These are phyloP conservation scores for Talpa occidentalis DNA, from an alignment of 2,113 vertebrate species.

Conservation along the genomic window DNA sequence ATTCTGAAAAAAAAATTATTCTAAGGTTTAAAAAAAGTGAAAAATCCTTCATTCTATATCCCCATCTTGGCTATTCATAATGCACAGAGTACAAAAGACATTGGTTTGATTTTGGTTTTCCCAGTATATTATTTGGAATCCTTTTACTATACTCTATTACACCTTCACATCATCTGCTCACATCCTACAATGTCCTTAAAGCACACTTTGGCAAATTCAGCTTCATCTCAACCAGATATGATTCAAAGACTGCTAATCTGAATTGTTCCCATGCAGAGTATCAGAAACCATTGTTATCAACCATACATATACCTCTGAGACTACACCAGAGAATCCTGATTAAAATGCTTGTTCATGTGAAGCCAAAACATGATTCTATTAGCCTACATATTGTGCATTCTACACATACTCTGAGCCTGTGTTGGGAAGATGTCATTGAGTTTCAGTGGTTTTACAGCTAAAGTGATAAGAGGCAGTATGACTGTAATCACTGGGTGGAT, in stretches of 20 bases:
- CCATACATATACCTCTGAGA: slow-evolving; percentile 21
- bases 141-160: not conserved
- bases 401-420: not conserved
- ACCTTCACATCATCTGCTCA: not conserved
- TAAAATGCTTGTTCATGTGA: slow-evolving; percentile 26
- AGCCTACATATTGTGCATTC: not conserved
- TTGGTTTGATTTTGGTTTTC: not conserved
- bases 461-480: not conserved
- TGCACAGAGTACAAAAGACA: not conserved
- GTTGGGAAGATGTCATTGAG: slow-evolving; percentile 21
- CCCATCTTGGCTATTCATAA: not conserved
- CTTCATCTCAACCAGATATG: not conserved
- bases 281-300: not conserved
- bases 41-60: not conserved
- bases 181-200: not conserved
- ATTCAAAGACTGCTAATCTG: not conserved
- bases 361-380: slow-evolving; percentile 37
- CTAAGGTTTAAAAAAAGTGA: not conserved
- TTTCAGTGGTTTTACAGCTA: slow-evolving; percentile 30
- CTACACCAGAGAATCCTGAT: not conserved
- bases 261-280: not conserved
- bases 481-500: not conserved
- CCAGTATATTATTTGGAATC: not conserved
- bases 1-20: not conserved
- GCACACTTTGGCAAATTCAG: not conserved